Conservation (phyloP, 1,140 invertebrate genomes). For the Drosophila nasuta region DNA sequence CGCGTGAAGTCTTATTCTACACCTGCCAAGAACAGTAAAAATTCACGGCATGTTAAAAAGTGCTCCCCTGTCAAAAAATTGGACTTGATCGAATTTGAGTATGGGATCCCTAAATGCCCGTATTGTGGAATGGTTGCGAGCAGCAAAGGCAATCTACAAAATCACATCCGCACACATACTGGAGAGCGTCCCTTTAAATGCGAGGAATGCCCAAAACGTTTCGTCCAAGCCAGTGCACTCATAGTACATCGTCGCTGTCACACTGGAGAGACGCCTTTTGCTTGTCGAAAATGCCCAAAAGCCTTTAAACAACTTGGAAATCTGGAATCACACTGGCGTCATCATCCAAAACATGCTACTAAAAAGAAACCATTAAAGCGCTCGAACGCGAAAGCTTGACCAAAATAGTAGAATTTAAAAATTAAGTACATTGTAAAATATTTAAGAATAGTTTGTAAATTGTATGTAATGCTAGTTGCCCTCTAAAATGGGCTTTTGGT, state of each 20-base stretch:
- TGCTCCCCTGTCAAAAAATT: too few relatives aligned
- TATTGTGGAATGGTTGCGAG: not conserved
- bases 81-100: too few relatives aligned
- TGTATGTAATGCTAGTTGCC: too few relatives aligned
- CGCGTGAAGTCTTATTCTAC: too few relatives aligned
- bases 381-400: too few relatives aligned
- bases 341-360: not conserved
- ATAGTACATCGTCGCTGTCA: conserved; percentile 11
- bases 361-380: not conserved
- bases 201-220: conserved; percentile 4
- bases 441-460: too few relatives aligned
- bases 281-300: not conserved
- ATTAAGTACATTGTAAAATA: not conserved
- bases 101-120: not conserved
- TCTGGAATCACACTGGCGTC: not conserved
- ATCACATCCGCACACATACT: conserved; percentile 24
- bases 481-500: too few relatives aligned
- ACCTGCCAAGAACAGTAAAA: too few relatives aligned
- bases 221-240: not conserved
- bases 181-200: conserved; percentile 28
- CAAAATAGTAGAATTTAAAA: not conserved
- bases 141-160: conserved; percentile 9
- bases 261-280: conserved; percentile 20
- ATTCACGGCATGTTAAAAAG: too few relatives aligned
- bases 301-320: not conserved